These are phyloP conservation scores for Xiphophorus maculatus DNA, from an alignment of 2,113 vertebrate genomes.

Conservation along the genomic window DNA sequence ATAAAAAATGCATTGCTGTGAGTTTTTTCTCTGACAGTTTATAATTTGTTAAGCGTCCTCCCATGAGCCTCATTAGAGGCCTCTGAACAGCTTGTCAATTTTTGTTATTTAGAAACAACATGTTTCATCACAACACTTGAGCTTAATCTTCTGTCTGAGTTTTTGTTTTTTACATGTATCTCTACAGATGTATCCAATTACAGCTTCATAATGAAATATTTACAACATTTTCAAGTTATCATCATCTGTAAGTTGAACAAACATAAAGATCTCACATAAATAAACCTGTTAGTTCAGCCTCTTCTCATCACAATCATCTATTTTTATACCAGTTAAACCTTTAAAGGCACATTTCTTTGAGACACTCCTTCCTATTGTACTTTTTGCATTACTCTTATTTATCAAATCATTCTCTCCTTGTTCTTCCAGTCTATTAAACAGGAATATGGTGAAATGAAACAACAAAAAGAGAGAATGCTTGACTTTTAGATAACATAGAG, in stretches of 20 bases:
- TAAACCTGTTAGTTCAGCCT: neutral
- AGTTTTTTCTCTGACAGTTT: neutral
- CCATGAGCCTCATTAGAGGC: neutral
- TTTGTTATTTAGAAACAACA: neutral
- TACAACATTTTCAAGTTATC: neutral
- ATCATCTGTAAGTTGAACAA: neutral
- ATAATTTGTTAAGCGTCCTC: neutral
- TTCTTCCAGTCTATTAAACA: conserved; percentile 48
- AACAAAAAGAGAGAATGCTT: conserved; percentile 53
- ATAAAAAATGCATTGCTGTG: neutral
- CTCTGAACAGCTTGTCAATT: neutral
- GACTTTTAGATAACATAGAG: conserved; percentile 58
- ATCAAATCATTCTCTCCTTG: conserved; percentile 14
- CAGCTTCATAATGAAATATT: neutral
- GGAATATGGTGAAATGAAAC: conserved; percentile 64
- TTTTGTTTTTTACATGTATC: neutral
- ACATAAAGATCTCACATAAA: neutral
- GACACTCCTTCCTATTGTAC: neutral
- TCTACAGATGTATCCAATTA: neutral
- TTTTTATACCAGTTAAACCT: neutral
- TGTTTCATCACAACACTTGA: neutral
- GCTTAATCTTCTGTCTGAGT: neutral
- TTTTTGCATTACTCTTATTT: neutral
- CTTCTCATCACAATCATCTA: neutral
- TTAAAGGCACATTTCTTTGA: neutral